These are phyloP conservation scores for Idris sp. DNA, from an alignment of 1,140 invertebrate species.

Conservation along the genomic window DNA sequence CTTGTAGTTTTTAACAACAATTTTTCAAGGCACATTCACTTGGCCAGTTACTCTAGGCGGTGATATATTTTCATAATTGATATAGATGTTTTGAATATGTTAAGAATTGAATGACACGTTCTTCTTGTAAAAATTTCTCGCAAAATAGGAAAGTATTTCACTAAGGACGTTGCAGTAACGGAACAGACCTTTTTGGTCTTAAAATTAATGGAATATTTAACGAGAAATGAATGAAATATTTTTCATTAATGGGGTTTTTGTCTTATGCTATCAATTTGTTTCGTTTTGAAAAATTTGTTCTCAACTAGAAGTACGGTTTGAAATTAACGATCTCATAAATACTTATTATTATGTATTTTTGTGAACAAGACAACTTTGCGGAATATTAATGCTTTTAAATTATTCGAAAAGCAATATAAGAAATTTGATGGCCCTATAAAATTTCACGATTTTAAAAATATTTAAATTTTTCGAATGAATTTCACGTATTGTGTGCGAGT, in stretches of 20 bases:
- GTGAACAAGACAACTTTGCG: constrained; percentile 6
- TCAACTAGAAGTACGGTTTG: neutral
- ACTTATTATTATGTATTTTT: constrained; percentile 23
- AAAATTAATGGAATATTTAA: constrained; percentile 46
- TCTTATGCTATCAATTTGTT: constrained; percentile 18
- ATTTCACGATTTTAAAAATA: constrained; percentile 46
- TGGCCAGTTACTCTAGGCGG: constrained; percentile 18
- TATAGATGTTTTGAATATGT: constrained; percentile 53
- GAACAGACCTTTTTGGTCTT: constrained; percentile 11
- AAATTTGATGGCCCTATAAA: constrained; percentile 35
- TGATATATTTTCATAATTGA: constrained; percentile 61
- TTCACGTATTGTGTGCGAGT: constrained; percentile 41
- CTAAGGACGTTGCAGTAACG: neutral
- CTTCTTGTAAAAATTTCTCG: constrained; percentile 29
- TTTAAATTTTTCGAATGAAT: constrained; percentile 31
- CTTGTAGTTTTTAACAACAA: constrained; percentile 53
- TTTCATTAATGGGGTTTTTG: constrained; percentile 20
- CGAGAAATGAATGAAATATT: constrained; percentile 28
- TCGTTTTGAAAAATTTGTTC: constrained; percentile 35
- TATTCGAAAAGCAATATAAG: constrained; percentile 33
- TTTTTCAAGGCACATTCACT: constrained; percentile 44
- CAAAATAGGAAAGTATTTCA: constrained; percentile 21
- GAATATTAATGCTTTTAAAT: constrained; percentile 40
- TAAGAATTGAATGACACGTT: constrained; percentile 44
- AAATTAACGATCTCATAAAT: constrained; percentile 45